Conservation (phyloP, 1,140 invertebrate genomes). For the Panagrolaimus sp. region DNA sequence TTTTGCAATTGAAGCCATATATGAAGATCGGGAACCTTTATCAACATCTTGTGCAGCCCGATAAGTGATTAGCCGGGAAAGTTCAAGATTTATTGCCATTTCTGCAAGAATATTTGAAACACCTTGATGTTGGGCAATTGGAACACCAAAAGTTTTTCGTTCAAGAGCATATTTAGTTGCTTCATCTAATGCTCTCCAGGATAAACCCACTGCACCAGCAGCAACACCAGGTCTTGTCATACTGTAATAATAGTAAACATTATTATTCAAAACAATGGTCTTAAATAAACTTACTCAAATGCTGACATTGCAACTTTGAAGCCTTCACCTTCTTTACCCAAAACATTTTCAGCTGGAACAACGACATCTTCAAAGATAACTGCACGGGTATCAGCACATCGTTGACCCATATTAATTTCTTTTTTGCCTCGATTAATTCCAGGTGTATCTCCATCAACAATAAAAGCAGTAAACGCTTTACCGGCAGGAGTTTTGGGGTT, state of each 20-base stretch:
- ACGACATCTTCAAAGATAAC: conserved; percentile 95
- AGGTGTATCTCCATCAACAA: conserved; percentile 80
- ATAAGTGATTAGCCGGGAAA: conserved; percentile 73
- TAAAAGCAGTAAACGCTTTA: conserved; percentile 92
- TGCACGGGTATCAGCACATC: conserved; percentile 87
- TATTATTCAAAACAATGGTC: no score
- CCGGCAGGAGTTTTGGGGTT: conserved; percentile 81
- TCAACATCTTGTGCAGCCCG: conserved; percentile 79
- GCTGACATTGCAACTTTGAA: conserved; percentile 95
- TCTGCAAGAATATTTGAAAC: conserved; percentile 93
- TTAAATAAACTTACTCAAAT: conserved; percentile 68
- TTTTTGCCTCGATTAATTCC: conserved; percentile 85
- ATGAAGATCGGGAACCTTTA: conserved; percentile 77
- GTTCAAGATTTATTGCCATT: conserved; percentile 82
- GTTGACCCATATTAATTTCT: conserved; percentile 87
- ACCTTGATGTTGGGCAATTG: conserved; percentile 72
- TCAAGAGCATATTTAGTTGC: conserved; percentile 86
- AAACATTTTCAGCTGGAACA: conserved; percentile 77
- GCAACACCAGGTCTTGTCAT: conserved; percentile 70
- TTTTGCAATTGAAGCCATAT: conserved; percentile 70
- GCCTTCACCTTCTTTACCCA: conserved; percentile 77
- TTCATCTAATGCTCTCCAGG: conserved; percentile 78
- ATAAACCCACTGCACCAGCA: conserved; percentile 79
- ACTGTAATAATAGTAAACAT: no score
- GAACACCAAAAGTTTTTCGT: conserved; percentile 84